These are phyloP conservation scores for Pheosia tremula DNA, from an alignment of 2,888 invertebrate genomes.

Conservation along the genomic window DNA sequence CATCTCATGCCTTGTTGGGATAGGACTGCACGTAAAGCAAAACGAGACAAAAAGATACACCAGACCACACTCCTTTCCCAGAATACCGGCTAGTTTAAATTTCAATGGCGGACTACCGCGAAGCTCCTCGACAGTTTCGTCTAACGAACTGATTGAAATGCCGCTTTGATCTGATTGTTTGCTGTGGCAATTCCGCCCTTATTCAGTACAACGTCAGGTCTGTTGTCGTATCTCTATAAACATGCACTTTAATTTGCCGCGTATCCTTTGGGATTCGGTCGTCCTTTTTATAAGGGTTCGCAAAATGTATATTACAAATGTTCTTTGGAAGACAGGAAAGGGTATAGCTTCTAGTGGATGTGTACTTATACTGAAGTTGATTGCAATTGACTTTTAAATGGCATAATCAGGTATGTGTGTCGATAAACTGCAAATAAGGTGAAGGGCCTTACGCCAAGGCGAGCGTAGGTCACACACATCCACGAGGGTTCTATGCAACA, in stretches of 20 bases:
- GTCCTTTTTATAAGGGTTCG: conserved; percentile 24
- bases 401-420: conserved; percentile 12
- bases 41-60: conserved; percentile 52
- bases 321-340: background rate
- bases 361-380: conserved; percentile 1
- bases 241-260: conserved; percentile 28
- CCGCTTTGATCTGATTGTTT: conserved; percentile 63
- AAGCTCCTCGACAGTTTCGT: conserved; percentile 66
- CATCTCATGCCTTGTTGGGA: conserved; percentile 58
- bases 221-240: conserved; percentile 20
- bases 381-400: conserved; percentile 7
- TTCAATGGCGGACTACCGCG: conserved; percentile 79
- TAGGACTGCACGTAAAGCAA: conserved; percentile 55
- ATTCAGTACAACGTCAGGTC: conserved; percentile 21
- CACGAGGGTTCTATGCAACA: conserved; percentile 35
- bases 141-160: conserved; percentile 80
- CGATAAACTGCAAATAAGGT: conserved; percentile 56
- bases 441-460: conserved; percentile 36
- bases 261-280: conserved; percentile 37
- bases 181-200: conserved; percentile 39
- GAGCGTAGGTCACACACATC: conserved; percentile 65
- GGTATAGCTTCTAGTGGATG: background rate
- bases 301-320: conserved; percentile 14
- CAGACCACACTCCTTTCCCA: conserved; percentile 56
- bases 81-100: conserved; percentile 78